Evolutionary conservation across 2,888 invertebrate species (phyloP), one percentile per base, ranked within the genome.

Genomic region (Drosophila ustulata): DNA sequence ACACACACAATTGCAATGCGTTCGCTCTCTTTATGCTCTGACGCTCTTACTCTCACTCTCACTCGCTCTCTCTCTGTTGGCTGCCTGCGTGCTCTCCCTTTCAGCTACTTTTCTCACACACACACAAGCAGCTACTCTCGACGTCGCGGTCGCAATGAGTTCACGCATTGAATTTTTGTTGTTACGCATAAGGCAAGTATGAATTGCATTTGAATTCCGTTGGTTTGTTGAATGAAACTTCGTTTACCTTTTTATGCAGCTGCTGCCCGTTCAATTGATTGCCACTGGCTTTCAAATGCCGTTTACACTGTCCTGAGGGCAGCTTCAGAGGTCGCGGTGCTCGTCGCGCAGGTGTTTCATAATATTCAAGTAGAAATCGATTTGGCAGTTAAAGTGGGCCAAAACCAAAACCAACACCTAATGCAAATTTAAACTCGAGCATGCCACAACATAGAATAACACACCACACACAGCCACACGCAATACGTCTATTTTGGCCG

Each of bases 331-430:
- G 61, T 71, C 59, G 52, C 34, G 30, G 43, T 52, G 52, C 23
- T 30, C 37, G 55, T 23, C 66, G 71, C 63, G 71, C 62, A 66
- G 71, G 73, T 80, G 88, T 88, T 85, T 85, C 88, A 88, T 88
- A 85, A 88, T 85, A 83, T 69, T 65, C 46, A 68, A 53, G 61
- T 64, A 55, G 61, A 77, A 75, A 85, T 88, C 88, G 88, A 88
- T 85, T 81, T 64, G 50, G 61, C 66, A 41, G 72, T 50, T 13
- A 50, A 75, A 67, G 59, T 80, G 71, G 66, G 82, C 66, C 78
- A 78, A 56, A 34, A 34, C 32, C 8, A 63, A 45, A 47, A 37
- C 25, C 13, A 30, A 47, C 30, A 32, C 47, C 47, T 66, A 74
- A 66, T 80, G 77, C 77, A 75, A 75, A 68, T 75, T 78, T 72